phyloP scores from a whole-genome alignment of 1,140 invertebrate genomes.

The Drosophila subpulchrella region DNA sequence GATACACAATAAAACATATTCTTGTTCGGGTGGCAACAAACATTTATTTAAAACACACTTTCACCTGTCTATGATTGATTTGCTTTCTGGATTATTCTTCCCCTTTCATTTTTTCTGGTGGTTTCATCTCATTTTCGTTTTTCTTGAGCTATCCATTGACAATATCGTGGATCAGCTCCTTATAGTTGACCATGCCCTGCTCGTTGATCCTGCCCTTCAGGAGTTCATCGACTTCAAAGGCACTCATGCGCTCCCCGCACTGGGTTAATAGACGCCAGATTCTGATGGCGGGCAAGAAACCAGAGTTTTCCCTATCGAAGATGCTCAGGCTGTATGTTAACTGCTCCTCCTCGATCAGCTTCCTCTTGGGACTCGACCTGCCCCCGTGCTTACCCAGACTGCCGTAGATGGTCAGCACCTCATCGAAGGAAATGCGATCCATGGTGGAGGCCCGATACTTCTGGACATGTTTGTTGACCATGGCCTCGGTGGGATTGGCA shows the following conservation, averaged over 20 bases:
- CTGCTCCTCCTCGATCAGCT: constrained; percentile 31
- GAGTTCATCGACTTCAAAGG: constrained; percentile 97
- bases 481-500: constrained; percentile 82
- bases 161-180: constrained; percentile 84
- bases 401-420: constrained; percentile 53
- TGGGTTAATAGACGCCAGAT: constrained; percentile 97
- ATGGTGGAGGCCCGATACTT: constrained; percentile 10
- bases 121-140: background rate
- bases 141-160: constrained; percentile 10
- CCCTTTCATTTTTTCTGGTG: background rate
- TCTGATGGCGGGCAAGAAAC: constrained; percentile 95
- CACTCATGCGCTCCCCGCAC: constrained; percentile 93
- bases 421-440: constrained; percentile 52
- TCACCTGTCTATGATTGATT: constrained; percentile 14
- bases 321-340: constrained; percentile 86
- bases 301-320: constrained; percentile 97
- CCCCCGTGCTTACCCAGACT: constrained; percentile 10
- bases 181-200: constrained; percentile 94
- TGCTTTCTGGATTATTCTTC: background rate
- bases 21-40: constrained; percentile 3
- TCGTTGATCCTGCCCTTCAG: constrained; percentile 96
- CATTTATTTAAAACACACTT: constrained; percentile 31
- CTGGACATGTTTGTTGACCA: constrained; percentile 82
- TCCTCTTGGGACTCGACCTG: background rate
- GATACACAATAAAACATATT: background rate